Percentiles rank a stretch among this genome's conserved stretches.
Evolutionary conservation across 2,888 invertebrate species (phyloP).

Genomic region (Ferdinandea cuprea): DNA sequence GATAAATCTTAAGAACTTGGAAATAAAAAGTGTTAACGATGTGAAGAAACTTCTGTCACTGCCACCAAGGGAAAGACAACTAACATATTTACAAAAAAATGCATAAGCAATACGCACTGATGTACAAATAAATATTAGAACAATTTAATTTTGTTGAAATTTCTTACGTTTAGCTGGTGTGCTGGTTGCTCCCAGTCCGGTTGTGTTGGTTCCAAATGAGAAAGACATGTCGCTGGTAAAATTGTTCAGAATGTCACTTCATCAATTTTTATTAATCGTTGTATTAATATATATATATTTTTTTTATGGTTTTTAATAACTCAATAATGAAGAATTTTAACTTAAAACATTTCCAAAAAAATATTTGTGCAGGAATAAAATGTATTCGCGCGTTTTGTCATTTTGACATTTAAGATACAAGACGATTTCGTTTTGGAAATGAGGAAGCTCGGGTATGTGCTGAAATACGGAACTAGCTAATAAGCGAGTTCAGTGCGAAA

Average conservation of each 20-base stretch:
- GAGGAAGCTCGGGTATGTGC: not conserved
- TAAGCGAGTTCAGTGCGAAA: too few relatives aligned
- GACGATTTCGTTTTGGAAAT: not conserved
- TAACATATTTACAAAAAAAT: conserved; percentile 76
- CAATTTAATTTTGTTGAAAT: conserved; percentile 56
- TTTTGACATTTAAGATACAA: conserved; percentile 33
- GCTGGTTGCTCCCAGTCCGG: conserved; percentile 84
- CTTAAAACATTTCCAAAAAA: conserved; percentile 20
- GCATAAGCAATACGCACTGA: conserved; percentile 69
- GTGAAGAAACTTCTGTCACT: conserved; percentile 74
- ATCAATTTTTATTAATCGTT: not conserved
- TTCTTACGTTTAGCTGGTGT: conserved; percentile 85
- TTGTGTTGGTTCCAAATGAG: conserved; percentile 80
- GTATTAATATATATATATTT: not conserved
- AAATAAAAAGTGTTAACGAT: conserved; percentile 75
- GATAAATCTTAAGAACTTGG: conserved; percentile 76
- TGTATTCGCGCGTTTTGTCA: conserved; percentile 29
- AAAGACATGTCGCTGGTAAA: conserved; percentile 80
- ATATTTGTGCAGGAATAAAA: not conserved
- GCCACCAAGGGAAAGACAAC: conserved; percentile 48
- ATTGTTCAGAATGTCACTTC: not conserved
- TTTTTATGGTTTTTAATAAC: conserved; percentile 9
- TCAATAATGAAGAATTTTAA: conserved; percentile 4
- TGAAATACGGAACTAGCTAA: too few relatives aligned
- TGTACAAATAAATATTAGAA: conserved; percentile 52